Evolutionary conservation across 2,113 vertebrate genomes (phyloP).

Genomic region (Athene cunicularia): DNA sequence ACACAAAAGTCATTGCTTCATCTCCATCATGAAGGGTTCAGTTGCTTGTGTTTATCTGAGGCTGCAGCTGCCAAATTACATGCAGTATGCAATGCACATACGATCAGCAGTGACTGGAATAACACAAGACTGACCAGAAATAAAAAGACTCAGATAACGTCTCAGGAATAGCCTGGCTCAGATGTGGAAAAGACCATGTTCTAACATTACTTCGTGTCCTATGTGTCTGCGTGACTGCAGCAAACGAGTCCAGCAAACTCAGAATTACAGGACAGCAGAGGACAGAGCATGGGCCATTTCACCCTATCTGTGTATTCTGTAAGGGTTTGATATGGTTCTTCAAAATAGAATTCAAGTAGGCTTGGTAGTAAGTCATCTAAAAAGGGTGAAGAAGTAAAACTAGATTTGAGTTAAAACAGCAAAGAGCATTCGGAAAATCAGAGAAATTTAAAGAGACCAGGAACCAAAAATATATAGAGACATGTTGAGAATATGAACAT

Average conservation of each 20-base stretch:
- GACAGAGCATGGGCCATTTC: background rate
- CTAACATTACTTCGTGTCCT: background rate
- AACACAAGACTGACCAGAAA: background rate
- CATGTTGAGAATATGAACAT: background rate
- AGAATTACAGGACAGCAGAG: background rate
- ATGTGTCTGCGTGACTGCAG: background rate
- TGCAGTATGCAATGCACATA: background rate
- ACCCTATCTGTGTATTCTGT: background rate
- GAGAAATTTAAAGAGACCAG: background rate
- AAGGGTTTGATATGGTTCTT: background rate
- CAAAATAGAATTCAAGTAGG: background rate
- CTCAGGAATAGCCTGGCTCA: background rate
- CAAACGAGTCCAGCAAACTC: background rate
- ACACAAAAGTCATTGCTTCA: background rate
- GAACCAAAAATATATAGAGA: background rate
- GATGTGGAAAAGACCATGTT: background rate
- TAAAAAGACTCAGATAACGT: background rate
- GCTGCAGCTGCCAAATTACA: slow-evolving; percentile 18
- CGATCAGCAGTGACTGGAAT: slow-evolving; percentile 12
- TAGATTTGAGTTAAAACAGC: background rate
- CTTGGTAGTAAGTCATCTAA: background rate
- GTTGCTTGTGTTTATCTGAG: background rate
- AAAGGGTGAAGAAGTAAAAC: background rate
- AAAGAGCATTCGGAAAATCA: background rate
- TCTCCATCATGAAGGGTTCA: background rate